Base-by-base conservation (phyloP, 1,140 invertebrate species). In the Theocolax elegans region DNA sequence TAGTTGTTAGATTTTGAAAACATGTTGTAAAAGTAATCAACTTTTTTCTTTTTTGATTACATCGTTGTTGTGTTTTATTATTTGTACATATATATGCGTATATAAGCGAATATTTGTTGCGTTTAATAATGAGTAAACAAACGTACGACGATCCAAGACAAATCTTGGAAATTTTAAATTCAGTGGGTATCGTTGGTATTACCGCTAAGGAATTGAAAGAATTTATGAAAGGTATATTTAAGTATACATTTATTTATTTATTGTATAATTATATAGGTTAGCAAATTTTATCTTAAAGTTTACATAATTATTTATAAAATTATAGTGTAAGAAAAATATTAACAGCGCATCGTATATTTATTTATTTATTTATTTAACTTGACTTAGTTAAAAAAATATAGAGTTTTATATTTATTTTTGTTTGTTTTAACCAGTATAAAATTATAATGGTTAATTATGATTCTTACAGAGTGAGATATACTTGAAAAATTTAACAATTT, bases 221-320 rank as follows among this genome's bases (percentile, higher is more conserved):
- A 59, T 85, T 85, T 73, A 84, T 85, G 79, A 85, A 85, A 84
- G 83, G 84, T 84, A 74, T 72, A 38, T 48, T 56, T 46, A 19
- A 44, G 60, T 6, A 35, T 35, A 35, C 4, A 35, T 35, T 35
- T 35, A 35, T 35, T 6, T 35, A 35, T 6, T 4, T 6, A 35
- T 4, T 10, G 10, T 10, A 35, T 35, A 6, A 6, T 6, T 35
- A 35, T 6, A 35, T 35, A 35, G 10, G 31, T 35, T 35, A 10
- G 31, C 31, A 35, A 35, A 35, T 35, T 40, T 25, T 23, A n/a
- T 12, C 19, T 60, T 29, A 21, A 12, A n/a, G n/a, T n/a, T n/a
- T 65, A 59, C 9, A 19, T 3, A 58, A 40, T 15, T 31, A 38
- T 51, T 62, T n/a, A 25, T 42, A 42, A 31, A 31, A 12, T 21